Conservation (phyloP, 2,888 invertebrate species). For the Tachina fera region DNA sequence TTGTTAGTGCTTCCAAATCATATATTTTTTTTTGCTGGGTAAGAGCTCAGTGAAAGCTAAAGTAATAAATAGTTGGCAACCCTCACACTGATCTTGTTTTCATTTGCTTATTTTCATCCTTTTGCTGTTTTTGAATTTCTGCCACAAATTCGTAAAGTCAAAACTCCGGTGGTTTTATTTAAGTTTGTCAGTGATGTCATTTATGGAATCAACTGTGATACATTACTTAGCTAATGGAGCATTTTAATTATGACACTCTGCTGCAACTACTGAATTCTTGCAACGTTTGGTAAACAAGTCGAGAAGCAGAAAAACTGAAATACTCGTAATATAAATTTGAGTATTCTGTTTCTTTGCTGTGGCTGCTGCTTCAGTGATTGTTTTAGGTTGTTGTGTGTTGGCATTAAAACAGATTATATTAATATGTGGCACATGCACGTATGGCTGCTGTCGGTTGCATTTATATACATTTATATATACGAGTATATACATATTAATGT, state of each 20-base stretch:
- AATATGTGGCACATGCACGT: constrained; percentile 58
- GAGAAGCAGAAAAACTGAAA: constrained; percentile 13
- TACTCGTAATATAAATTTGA: constrained; percentile 1
- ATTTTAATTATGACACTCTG: constrained; percentile 72
- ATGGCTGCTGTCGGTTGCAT: constrained; percentile 48
- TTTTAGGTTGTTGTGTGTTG: constrained; percentile 45
- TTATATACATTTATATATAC: background rate
- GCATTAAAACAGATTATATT: constrained; percentile 63
- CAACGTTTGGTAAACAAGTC: constrained; percentile 26
- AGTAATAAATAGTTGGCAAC: constrained; percentile 25
- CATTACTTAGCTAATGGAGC: constrained; percentile 72
- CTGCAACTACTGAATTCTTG: constrained; percentile 65
- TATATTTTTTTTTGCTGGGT: too few relatives aligned
- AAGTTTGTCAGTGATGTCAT: constrained; percentile 66
- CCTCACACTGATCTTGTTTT: constrained; percentile 22
- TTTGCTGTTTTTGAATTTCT: constrained; percentile 16
- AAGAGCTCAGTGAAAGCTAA: too few relatives aligned
- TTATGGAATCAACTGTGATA: constrained; percentile 58
- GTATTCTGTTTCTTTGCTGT: background rate
- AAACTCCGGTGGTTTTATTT: constrained; percentile 54
- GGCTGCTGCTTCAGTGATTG: background rate
- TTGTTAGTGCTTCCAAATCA: too few relatives aligned
- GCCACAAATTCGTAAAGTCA: constrained; percentile 41
- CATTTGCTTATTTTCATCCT: constrained; percentile 32
- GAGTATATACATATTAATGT: too few relatives aligned